phyloP scores from a whole-genome alignment of 1,140 invertebrate genomes.

The Aporrectodea caliginosa region DNA sequence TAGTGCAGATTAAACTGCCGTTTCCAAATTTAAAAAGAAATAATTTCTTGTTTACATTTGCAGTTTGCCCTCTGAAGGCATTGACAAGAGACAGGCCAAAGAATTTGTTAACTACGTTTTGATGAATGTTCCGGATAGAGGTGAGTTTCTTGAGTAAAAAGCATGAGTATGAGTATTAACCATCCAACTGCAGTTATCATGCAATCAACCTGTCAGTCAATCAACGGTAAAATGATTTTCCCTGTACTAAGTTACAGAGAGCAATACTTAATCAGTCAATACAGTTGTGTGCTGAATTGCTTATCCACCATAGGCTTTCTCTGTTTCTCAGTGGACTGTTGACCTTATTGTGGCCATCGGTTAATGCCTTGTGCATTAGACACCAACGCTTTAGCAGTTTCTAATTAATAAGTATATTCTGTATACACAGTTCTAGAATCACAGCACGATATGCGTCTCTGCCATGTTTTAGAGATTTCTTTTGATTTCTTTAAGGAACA shows the following conservation, averaged over 20 bases:
- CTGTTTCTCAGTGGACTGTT: background rate
- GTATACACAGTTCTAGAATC: background rate
- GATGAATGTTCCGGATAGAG: conserved; percentile 27
- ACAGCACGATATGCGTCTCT: background rate
- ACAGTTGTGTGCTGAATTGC: background rate
- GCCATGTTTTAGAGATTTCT: conserved; percentile 28
- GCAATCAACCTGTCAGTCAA: no score
- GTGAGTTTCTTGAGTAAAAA: conserved; percentile 18
- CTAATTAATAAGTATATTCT: background rate
- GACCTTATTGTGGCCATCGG: background rate
- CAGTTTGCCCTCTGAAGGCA: background rate
- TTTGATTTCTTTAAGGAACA: conserved; percentile 47
- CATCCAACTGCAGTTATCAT: no score
- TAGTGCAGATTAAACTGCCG: background rate
- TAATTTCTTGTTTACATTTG: background rate
- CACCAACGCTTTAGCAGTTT: background rate
- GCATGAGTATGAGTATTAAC: no score
- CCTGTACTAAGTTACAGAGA: background rate
- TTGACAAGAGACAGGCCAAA: background rate
- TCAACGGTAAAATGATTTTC: no score
- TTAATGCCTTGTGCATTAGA: background rate
- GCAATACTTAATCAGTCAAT: background rate
- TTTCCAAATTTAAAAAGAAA: background rate
- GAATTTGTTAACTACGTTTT: conserved; percentile 17
- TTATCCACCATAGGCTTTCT: background rate